Evolutionary conservation across 1,140 invertebrate species (phyloP).

Genomic region (Delia radicum): DNA sequence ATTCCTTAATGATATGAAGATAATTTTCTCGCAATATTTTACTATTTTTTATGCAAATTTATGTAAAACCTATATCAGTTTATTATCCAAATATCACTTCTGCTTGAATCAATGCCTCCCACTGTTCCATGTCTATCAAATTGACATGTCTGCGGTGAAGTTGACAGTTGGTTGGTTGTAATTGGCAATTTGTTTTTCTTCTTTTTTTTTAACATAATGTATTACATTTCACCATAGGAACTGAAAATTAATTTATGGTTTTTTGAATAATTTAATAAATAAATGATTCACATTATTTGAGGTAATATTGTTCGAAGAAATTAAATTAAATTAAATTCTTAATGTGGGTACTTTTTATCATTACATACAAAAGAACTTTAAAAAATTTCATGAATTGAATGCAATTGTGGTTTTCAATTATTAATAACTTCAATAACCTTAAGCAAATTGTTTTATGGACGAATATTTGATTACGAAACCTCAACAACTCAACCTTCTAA

Average conservation of each 20-base stretch:
- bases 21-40: too few species aligned
- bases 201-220: not conserved
- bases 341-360: not conserved
- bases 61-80: too few species aligned
- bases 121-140: not conserved
- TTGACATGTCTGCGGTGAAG: not conserved
- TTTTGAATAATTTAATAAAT: not conserved
- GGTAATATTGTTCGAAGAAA: too few species aligned
- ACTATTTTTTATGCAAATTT: too few species aligned
- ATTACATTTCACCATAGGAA: not conserved
- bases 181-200: constrained; percentile 1
- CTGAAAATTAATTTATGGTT: not conserved
- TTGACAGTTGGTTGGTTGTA: not conserved
- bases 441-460: not conserved
- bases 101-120: too few species aligned
- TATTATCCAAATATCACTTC: too few species aligned
- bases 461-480: not conserved
- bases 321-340: not conserved
- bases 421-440: too few species aligned
- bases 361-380: too few species aligned
- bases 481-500: too few species aligned
- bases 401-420: too few species aligned
- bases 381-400: too few species aligned
- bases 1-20: too few species aligned
- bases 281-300: not conserved